Evolutionary conservation across 1,140 invertebrate genomes (phyloP).

Genomic region (Melitaea cinxia): DNA sequence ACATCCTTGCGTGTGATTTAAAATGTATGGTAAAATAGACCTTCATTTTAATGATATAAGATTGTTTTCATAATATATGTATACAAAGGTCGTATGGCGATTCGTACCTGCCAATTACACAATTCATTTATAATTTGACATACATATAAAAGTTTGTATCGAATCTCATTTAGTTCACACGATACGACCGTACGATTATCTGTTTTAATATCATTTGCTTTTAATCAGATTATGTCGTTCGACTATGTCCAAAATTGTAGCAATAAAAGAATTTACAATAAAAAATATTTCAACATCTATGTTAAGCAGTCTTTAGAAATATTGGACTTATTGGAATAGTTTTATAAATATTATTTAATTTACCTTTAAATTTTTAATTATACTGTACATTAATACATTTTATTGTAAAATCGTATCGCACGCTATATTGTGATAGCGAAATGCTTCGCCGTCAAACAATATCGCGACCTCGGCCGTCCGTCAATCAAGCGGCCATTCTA

Average conservation of each 20-base stretch:
- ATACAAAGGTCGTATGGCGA: constrained; percentile 13
- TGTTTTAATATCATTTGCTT: neutral
- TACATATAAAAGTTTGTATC: constrained; percentile 16
- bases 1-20: neutral
- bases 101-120: constrained; percentile 30
- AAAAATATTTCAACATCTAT: no score
- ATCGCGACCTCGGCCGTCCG: constrained; percentile 55
- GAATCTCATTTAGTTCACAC: neutral
- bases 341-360: no score
- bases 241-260: no score
- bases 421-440: neutral
- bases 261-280: no score
- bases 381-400: neutral
- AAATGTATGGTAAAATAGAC: neutral
- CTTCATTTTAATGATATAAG: neutral
- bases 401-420: constrained; percentile 21
- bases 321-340: no score
- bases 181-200: constrained; percentile 13
- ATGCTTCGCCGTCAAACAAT: constrained; percentile 27
- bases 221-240: neutral
- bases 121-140: constrained; percentile 29
- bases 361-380: neutral
- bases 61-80: neutral
- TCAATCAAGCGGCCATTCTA: constrained; percentile 46
- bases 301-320: no score